Conservation (phyloP, 1,140 invertebrate species). For the Caenorhabditis inopinata region DNA sequence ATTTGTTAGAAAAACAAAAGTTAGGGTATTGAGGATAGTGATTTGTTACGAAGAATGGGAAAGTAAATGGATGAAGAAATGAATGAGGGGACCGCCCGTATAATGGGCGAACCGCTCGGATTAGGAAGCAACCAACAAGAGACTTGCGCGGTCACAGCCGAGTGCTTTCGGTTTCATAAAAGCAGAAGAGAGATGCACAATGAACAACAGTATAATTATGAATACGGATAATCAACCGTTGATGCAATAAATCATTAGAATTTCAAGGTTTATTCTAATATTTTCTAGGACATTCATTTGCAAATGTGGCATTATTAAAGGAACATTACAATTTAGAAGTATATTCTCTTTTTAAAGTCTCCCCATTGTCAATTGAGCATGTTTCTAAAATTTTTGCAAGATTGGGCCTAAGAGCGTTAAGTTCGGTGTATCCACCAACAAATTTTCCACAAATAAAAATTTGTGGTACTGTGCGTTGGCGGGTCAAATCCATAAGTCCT, state of each 20-base stretch:
- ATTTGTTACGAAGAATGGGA: background rate
- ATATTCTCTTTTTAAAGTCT: background rate
- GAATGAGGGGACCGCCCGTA: background rate
- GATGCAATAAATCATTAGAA: background rate
- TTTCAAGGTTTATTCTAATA: background rate
- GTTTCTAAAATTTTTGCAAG: conserved; percentile 23
- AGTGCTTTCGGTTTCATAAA: background rate
- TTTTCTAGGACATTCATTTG: background rate
- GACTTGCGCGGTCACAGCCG: background rate
- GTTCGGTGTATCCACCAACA: conserved; percentile 36
- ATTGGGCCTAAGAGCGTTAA: background rate
- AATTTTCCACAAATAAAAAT: conserved; percentile 53
- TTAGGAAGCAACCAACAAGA: conserved; percentile 2
- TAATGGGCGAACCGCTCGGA: conserved; percentile 19
- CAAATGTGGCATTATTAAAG: background rate
- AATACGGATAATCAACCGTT: background rate
- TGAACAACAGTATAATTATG: background rate
- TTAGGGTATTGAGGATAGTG: background rate
- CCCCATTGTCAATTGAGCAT: conserved; percentile 24
- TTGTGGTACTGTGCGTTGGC: conserved; percentile 46
- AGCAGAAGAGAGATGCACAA: background rate
- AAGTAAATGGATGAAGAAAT: background rate
- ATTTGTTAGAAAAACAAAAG: background rate
- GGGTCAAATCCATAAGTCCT: conserved; percentile 43
- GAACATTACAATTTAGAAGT: background rate